Percentiles rank a stretch among this genome's conserved stretches.
phyloP scores from a whole-genome alignment of 2,113 vertebrate species.

The Myiagra hebetior region DNA sequence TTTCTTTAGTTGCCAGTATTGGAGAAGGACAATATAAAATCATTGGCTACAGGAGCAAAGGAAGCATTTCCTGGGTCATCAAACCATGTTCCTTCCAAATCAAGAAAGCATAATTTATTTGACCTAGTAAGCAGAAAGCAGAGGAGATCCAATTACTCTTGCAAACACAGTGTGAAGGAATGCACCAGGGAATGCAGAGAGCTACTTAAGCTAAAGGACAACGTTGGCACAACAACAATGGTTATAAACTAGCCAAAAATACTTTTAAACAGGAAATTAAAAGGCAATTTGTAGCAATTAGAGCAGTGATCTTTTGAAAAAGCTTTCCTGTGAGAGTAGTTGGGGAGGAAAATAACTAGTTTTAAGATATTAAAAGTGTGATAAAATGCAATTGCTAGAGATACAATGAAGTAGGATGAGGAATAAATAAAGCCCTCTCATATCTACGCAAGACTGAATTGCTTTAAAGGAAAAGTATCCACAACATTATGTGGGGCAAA shows the following conservation, averaged over 20 bases:
- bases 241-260: neutral
- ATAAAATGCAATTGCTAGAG: neutral
- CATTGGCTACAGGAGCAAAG: neutral
- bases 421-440: neutral
- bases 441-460: neutral
- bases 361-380: slow-evolving; percentile 4
- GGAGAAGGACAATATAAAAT: neutral
- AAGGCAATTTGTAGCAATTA: slow-evolving; percentile 21
- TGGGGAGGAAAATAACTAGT: neutral
- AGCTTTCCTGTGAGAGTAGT: neutral
- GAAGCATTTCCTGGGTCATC: neutral
- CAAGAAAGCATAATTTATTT: neutral
- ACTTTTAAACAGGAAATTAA: slow-evolving; percentile 38
- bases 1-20: neutral
- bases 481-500: neutral
- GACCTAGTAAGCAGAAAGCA: neutral
- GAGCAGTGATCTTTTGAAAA: neutral
- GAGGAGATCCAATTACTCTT: neutral
- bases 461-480: neutral
- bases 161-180: neutral
- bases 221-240: neutral
- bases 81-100: neutral
- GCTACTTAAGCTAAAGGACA: neutral
- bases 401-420: neutral
- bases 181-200: neutral